Evolutionary conservation across 2,888 invertebrate genomes (phyloP), one percentile per base, ranked within the genome.

Genomic region (Ennomos fuscantarius): DNA sequence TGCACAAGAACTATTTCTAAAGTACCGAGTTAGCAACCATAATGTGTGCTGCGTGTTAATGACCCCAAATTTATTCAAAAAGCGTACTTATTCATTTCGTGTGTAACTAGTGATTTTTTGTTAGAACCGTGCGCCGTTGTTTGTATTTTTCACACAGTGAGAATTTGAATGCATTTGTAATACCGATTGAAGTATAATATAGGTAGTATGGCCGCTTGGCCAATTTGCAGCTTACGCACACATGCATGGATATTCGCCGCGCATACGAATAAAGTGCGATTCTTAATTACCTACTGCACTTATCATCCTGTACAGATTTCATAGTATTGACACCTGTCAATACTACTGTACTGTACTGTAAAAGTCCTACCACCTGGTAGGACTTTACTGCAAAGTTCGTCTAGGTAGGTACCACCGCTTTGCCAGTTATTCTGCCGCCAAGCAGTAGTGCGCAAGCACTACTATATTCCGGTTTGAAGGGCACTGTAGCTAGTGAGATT

Each of bases 1-100:
- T 24, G 1, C 24, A 24, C 24, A 11, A 42, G 32, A 31, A 44
- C 15, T 33, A 47, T 41, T 43, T 53, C 37, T 31, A 40, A 44
- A 43, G n/a, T n/a, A n/a, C n/a, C n/a, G n/a, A 34, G 24, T 24
- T 34, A 44, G 43, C 39, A 44, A 36, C 49, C 15, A 45, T 53
- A 53, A 58, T 58, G 58, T 58, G 39, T 12, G 34, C 33, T 36
- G 49, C 48, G 58, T 59, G 58, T 36, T 59, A 59, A 59, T 59
- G 58, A 59, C 58, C 58, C 11, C 49, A n/a, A 32, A 33, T 59
- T 58, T 49, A 59, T 59, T 59, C 58, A 41, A 59, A 53, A 24
- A 41, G 41, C 58, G 49, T 54, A 49, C 36, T 47, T 54, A 50
- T 59, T 54, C 58, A 49, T 59, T 59, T 59, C 31, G 53, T 54